Base-by-base conservation (phyloP, 2,888 invertebrate genomes). In the Eurytoma californica region DNA sequence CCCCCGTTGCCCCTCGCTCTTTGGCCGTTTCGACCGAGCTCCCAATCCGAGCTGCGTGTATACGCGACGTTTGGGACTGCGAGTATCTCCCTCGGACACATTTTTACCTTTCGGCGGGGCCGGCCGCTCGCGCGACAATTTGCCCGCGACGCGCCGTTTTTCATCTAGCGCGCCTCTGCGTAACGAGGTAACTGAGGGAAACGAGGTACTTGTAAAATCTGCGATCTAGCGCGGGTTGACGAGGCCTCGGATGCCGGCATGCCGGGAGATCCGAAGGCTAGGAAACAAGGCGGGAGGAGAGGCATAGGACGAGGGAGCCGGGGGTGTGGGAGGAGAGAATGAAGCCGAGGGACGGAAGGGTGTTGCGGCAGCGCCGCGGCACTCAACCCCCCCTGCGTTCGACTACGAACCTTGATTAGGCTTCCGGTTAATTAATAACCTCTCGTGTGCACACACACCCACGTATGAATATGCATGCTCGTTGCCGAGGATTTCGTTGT, bases 391-490 rank as follows among this genome's bases (percentile, higher is more conserved):
- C 83, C 75, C 67, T 68, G 39, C 63, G 68, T 80, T 82, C 87
- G 86, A 86, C 86, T 87, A 84, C 87, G 85, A 88, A 86, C 90
- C 91, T 92, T 92, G 91, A 92, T 92, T 92, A 91, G 91, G 91
- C 91, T 91, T 91, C 91, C 91, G 91, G 91, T 91, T 92, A 92
- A 92, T 92, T 92, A 92, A 92, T 92, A 91, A 91, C 91, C 91
- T 91, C 90, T 90, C 90, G 86, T 87, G 87, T 88, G 87, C 87
- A 87, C 88, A 88, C 88, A 88, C 88, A 85, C 86, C 81, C 83
- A 82, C 84, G 84, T 87, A 89, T 89, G 89, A 89, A 89, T 89
- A 89, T 89, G 89, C 88, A 89, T 89, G 87, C 85, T 85, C 85
- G 85, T 63, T 86, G 87, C 86, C 86, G 87, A 85, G 84, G 86